Evolutionary conservation across 2,113 vertebrate genomes (phyloP).

Genomic region (Oncorhynchus clarkii): DNA sequence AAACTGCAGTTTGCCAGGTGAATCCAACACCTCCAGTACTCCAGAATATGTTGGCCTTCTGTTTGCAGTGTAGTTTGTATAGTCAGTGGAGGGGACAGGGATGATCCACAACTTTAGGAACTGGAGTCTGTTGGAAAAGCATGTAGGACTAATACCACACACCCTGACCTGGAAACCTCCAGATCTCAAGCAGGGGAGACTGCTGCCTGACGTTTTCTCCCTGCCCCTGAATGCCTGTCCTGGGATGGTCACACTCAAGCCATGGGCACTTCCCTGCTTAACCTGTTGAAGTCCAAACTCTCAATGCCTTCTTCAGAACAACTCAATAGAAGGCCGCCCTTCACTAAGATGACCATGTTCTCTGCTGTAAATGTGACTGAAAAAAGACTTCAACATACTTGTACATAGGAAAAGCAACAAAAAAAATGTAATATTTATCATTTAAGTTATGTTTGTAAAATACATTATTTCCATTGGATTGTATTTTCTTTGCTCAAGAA

Average conservation of each 20-base stretch:
- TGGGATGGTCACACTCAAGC: neutral
- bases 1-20: neutral
- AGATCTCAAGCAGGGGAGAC: neutral
- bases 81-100: neutral
- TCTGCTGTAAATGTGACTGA: slow-evolving; percentile 22
- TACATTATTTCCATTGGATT: slow-evolving; percentile 21
- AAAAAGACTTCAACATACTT: slow-evolving; percentile 18
- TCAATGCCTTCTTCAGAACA: neutral
- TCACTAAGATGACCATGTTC: neutral
- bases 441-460: slow-evolving; percentile 57
- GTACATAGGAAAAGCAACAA: slow-evolving; percentile 33
- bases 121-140: neutral
- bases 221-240: neutral
- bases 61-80: too few relatives aligned
- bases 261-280: neutral
- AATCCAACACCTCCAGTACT: neutral
- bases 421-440: slow-evolving; percentile 46
- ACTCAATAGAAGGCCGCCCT: neutral
- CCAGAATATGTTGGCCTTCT: too few relatives aligned
- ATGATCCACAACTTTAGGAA: neutral
- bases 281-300: neutral
- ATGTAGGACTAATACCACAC: neutral
- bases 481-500: slow-evolving; percentile 12
- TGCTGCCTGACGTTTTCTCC: neutral
- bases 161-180: neutral